These are phyloP conservation scores for Saguinus oedipus DNA, from an alignment of 2,797 vertebrate species.

Conservation along the genomic window DNA sequence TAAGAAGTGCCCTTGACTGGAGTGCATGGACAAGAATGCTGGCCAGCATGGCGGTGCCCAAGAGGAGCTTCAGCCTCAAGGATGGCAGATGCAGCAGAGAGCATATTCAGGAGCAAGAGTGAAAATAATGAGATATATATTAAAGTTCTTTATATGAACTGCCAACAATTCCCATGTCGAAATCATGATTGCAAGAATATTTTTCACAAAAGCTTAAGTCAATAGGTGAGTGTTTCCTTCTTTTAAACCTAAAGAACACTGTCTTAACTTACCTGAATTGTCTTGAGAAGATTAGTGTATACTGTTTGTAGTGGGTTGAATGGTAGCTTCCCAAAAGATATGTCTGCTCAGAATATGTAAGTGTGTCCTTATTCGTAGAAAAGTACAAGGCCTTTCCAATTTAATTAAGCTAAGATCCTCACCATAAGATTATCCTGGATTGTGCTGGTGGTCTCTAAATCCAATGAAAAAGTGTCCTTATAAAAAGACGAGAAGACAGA, in stretches of 20 bases:
- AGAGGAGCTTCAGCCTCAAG: background rate
- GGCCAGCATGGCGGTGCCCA: rapidly evolving
- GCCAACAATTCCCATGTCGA: background rate
- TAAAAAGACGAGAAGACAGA: background rate
- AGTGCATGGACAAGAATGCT: background rate
- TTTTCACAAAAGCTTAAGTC: background rate
- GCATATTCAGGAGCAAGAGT: background rate
- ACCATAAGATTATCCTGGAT: background rate
- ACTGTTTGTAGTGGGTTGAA: background rate
- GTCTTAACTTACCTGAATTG: background rate
- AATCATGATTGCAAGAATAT: background rate
- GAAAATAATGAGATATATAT: background rate
- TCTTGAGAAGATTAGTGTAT: background rate
- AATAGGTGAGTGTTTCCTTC: background rate
- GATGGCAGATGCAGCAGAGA: background rate
- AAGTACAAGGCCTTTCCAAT: background rate
- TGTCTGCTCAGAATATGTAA: background rate
- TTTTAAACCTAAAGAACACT: background rate
- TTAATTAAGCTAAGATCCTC: background rate
- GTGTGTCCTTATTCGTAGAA: background rate
- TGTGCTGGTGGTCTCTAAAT: background rate
- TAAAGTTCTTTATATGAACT: background rate
- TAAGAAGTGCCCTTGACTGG: background rate
- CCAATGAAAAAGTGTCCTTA: background rate
- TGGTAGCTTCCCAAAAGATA: background rate